These are phyloP conservation scores for Scylla paramamosain DNA, from an alignment of 1,140 invertebrate species.

Conservation along the genomic window DNA sequence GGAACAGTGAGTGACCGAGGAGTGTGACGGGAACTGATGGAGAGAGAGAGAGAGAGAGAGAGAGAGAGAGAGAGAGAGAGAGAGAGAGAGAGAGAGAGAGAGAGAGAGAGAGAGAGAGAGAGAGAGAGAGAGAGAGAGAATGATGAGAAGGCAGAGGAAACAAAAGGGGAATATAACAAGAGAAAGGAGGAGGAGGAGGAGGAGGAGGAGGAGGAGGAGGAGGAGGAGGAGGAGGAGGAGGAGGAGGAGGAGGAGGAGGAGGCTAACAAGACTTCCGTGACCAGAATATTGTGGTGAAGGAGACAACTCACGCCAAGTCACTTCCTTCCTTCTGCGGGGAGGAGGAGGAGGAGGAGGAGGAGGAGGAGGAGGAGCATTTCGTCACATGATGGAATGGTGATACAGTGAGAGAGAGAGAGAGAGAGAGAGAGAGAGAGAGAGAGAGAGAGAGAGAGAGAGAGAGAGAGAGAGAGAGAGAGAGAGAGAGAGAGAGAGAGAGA, in stretches of 20 bases:
- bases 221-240: slow-evolving; percentile 16
- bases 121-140: slow-evolving; percentile 33
- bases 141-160: not conserved
- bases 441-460: not conserved
- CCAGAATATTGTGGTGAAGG: not conserved
- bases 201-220: slow-evolving; percentile 37
- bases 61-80: slow-evolving; percentile 1
- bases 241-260: not conserved
- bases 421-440: not conserved
- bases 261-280: not conserved
- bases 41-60: not conserved
- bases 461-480: not conserved
- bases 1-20: no score
- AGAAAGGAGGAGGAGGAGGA: no score
- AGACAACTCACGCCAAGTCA: not conserved
- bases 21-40: not conserved
- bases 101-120: slow-evolving; percentile 12
- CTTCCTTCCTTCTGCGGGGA: not conserved
- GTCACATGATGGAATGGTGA: no score
- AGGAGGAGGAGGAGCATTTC: not conserved
- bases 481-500: not conserved
- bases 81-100: not conserved
- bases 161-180: not conserved
- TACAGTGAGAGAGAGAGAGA: not conserved
- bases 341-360: slow-evolving; percentile 40